A percentile compares a stretch with the other conserved stretches of the same genome.
These are phyloP conservation scores for Hirundo rustica DNA, from an alignment of 2,797 vertebrate species.

Conservation along the genomic window DNA sequence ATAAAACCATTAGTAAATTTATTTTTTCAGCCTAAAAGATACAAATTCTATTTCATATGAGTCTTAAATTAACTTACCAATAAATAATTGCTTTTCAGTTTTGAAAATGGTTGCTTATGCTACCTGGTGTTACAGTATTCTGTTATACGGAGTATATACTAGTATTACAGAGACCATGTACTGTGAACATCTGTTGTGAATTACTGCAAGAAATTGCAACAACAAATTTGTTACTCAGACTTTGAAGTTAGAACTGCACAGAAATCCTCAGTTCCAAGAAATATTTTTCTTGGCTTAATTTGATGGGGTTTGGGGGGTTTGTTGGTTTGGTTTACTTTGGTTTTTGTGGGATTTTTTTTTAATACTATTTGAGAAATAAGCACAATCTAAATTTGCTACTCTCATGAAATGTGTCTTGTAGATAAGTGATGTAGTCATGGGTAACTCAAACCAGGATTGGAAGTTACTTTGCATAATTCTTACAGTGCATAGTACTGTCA, in stretches of 20 bases:
- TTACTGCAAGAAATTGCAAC: background rate
- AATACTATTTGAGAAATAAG: background rate
- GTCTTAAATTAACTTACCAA: background rate
- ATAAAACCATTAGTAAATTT: background rate
- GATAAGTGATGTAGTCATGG: background rate
- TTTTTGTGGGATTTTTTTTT: background rate
- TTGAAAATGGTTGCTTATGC: background rate
- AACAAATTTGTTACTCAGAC: background rate
- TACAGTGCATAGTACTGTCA: background rate
- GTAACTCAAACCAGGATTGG: background rate
- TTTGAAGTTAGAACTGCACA: background rate
- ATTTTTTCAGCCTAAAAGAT: background rate
- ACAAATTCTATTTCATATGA: background rate
- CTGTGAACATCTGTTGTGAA: background rate
- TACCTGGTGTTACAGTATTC: background rate
- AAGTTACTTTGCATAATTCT: background rate
- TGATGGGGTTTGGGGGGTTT: background rate
- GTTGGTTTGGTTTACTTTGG: background rate
- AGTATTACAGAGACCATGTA: background rate
- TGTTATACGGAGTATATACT: background rate
- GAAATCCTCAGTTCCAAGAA: background rate
- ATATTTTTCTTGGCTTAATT: background rate
- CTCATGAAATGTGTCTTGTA: background rate
- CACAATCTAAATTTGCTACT: background rate
- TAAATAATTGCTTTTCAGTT: slow-evolving; percentile 19